phyloP scores from a whole-genome alignment of 2,113 vertebrate genomes.

The Oxyruncus cristatus region DNA sequence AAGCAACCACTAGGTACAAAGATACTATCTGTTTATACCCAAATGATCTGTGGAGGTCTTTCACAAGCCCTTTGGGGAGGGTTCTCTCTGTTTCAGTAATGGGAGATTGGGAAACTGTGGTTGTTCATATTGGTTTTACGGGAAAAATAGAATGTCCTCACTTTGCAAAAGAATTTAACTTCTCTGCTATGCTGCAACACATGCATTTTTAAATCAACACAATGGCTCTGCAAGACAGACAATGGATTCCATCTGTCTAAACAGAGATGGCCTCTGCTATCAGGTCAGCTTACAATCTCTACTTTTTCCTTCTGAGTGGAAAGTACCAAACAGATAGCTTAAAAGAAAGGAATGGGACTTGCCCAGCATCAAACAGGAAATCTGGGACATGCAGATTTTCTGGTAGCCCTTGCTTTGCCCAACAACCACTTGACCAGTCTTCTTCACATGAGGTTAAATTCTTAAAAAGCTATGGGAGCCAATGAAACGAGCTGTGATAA shows the following conservation, averaged over 20 bases:
- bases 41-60: conserved; percentile 47
- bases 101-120: conserved; percentile 47
- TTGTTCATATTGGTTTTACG: conserved; percentile 47
- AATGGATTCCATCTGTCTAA: conserved; percentile 62
- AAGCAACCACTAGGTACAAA: conserved; percentile 54
- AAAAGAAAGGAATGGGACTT: neutral
- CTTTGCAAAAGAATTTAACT: conserved; percentile 58
- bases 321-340: neutral
- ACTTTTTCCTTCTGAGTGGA: neutral
- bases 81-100: conserved; percentile 43
- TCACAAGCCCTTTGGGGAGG: conserved; percentile 53
- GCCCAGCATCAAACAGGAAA: neutral
- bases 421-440: neutral
- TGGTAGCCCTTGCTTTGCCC: neutral
- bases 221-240: conserved; percentile 44
- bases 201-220: conserved; percentile 52
- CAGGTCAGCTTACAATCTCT: conserved; percentile 4
- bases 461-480: neutral
- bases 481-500: neutral
- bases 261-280: conserved; percentile 51
- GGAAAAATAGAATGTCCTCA: conserved; percentile 50
- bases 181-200: conserved; percentile 13
- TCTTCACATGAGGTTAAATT: neutral
- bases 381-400: neutral
- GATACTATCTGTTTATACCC: conserved; percentile 63